Percentiles rank a stretch among this genome's conserved stretches.
Conservation (phyloP, 2,797 vertebrate genomes). For the Rachycentron canadum region DNA sequence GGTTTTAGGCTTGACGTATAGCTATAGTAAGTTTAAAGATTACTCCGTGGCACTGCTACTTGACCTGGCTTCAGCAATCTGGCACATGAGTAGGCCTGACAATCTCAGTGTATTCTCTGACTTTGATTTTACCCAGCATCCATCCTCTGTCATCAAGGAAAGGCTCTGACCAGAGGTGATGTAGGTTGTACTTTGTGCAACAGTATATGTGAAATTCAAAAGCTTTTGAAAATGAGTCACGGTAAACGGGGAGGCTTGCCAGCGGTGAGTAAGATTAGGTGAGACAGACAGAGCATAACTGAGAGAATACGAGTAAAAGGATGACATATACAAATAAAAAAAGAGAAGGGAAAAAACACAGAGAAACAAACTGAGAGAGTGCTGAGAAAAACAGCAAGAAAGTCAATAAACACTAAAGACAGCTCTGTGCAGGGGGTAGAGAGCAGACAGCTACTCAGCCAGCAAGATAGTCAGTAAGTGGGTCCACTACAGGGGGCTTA, state of each 20-base stretch:
- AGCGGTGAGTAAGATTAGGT: constrained; percentile 55
- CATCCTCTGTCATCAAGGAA: constrained; percentile 25
- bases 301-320: constrained; percentile 50
- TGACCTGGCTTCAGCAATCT: constrained; percentile 60
- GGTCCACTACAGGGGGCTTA: constrained; percentile 66
- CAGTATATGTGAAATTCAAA: constrained; percentile 55
- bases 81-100: constrained; percentile 30
- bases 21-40: constrained; percentile 62
- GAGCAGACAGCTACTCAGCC: constrained; percentile 45
- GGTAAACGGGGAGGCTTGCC: constrained; percentile 50
- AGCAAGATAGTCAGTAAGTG: constrained; percentile 54
- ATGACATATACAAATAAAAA: constrained; percentile 47
- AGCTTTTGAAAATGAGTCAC: constrained; percentile 68
- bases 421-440: constrained; percentile 28
- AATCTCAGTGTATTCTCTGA: constrained; percentile 36
- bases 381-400: constrained; percentile 33
- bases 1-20: constrained; percentile 50
- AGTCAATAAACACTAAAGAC: constrained; percentile 56
- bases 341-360: neutral
- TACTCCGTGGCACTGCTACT: constrained; percentile 39
- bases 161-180: constrained; percentile 30
- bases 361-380: constrained; percentile 19
- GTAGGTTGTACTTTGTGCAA: constrained; percentile 38
- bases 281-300: constrained; percentile 52
- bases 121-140: constrained; percentile 34